Conservation (phyloP, 1,140 invertebrate genomes). For the Drosophila nebulosa region DNA sequence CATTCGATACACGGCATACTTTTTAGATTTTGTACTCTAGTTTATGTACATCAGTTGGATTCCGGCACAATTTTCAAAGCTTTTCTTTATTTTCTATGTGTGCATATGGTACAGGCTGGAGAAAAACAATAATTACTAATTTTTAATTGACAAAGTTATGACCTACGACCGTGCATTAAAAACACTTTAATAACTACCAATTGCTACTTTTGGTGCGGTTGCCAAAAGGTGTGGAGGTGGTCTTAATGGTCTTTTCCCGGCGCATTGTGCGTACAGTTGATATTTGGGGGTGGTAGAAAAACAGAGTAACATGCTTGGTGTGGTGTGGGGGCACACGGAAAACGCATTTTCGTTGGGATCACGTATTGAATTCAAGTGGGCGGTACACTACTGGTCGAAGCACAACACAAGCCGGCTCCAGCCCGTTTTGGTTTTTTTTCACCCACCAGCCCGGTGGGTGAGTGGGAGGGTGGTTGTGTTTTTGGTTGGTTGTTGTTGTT, state of each 20-base stretch:
- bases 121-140: not conserved
- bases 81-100: not conserved
- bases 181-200: not conserved
- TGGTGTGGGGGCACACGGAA: conserved; percentile 24
- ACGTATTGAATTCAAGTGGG: conserved; percentile 68
- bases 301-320: not conserved
- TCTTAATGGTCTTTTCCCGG: conserved; percentile 42
- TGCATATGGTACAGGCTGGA: not conserved
- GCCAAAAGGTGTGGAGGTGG: conserved; percentile 44
- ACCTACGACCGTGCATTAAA: not conserved
- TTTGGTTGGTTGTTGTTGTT: not conserved
- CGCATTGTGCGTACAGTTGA: conserved; percentile 38
- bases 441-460: too few relatives aligned
- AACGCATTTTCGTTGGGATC: conserved; percentile 72
- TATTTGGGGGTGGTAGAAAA: not conserved
- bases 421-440: conserved; percentile 18
- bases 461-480: not conserved
- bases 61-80: too few relatives aligned
- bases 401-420: conserved; percentile 17
- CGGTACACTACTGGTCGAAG: conserved; percentile 23
- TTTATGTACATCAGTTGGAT: too few relatives aligned
- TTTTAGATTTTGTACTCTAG: too few relatives aligned
- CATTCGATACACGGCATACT: too few relatives aligned
- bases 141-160: not conserved
- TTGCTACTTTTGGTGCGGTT: not conserved